phyloP scores from a whole-genome alignment of 2,113 vertebrate genomes.

The Anoura caudifer region DNA sequence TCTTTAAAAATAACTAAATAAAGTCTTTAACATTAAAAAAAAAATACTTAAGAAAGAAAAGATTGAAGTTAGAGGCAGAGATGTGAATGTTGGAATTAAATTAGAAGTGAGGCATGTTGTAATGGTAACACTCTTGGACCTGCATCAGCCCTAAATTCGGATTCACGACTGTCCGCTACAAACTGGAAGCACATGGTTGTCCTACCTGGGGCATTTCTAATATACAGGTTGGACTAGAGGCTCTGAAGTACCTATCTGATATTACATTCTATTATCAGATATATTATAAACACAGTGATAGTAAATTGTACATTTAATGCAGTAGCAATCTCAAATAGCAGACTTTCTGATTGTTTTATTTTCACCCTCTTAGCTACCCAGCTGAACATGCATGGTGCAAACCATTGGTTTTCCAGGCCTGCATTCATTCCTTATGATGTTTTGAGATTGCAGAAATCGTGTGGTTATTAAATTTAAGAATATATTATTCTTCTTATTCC shows the following conservation, averaged over 20 bases:
- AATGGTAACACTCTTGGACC: background rate
- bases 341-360: background rate
- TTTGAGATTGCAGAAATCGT: background rate
- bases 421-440: background rate
- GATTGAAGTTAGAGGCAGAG: slow-evolving; percentile 8
- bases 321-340: background rate
- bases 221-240: background rate
- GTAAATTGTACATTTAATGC: background rate
- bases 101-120: background rate
- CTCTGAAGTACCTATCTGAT: background rate
- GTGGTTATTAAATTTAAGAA: slow-evolving; percentile 27
- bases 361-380: background rate
- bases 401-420: background rate
- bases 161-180: background rate
- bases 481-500: background rate
- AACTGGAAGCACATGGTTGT: background rate
- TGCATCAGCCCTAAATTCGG: background rate
- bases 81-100: background rate
- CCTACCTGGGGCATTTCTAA: background rate
- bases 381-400: background rate
- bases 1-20: too few relatives aligned
- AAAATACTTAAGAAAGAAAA: background rate
- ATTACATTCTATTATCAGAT: background rate
- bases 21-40: too few relatives aligned
- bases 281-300: background rate